phyloP scores from a whole-genome alignment of 92 coral and sea anemone species.

The Parazoanthus darwini region DNA sequence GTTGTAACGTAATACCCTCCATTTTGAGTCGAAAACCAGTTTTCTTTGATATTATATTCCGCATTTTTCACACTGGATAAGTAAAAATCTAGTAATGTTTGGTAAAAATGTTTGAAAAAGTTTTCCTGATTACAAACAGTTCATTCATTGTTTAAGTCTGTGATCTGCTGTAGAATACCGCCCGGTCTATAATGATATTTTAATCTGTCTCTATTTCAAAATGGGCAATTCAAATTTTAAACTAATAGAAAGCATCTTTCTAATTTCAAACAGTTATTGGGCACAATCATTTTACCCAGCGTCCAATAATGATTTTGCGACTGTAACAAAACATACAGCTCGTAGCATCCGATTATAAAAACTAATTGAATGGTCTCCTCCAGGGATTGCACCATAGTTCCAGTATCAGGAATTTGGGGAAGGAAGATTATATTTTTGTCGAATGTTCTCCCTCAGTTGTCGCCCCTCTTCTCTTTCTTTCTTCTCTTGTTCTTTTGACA shows the following conservation, averaged over 20 bases:
- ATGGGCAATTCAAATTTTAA: not conserved
- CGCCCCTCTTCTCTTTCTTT: slow-evolving; percentile 72
- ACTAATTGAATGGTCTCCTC: no score
- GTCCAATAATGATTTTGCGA: not conserved
- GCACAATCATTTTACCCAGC: no score
- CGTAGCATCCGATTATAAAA: no score
- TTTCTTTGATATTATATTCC: not conserved
- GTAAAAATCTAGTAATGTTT: not conserved
- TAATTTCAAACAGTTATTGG: not conserved
- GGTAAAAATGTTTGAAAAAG: no score
- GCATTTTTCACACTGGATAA: not conserved
- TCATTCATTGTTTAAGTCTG: not conserved
- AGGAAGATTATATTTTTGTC: slow-evolving; percentile 76
- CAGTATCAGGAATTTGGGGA: slow-evolving; percentile 17
- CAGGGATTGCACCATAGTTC: not conserved
- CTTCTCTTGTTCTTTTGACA: slow-evolving; percentile 69
- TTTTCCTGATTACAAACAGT: not conserved
- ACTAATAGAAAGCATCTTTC: not conserved
- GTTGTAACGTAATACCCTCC: no score
- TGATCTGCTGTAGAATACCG: not conserved
- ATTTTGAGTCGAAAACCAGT: no score
- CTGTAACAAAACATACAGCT: not conserved
- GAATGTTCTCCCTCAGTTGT: slow-evolving; percentile 79
- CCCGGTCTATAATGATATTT: not conserved
- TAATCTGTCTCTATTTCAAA: not conserved